A percentile compares a stretch with the other conserved stretches of the same genome.
Evolutionary conservation across 1,140 invertebrate genomes (phyloP).

Genomic region (Zaprionus vittiger): DNA sequence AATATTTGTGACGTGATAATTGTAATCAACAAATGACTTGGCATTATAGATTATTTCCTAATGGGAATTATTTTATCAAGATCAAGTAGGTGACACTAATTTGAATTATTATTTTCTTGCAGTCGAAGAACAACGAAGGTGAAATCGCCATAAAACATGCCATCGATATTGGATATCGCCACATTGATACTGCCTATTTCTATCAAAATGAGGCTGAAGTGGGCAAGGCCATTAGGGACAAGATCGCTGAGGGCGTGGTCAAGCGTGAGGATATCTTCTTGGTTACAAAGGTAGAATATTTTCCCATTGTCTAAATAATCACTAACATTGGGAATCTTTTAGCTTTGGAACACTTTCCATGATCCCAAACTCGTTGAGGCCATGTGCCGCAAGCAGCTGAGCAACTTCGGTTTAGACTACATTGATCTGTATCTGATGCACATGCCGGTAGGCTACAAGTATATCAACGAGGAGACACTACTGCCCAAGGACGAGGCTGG

Average conservation of each 20-base stretch:
- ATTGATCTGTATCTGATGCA: constrained; percentile 91
- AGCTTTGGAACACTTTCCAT: constrained; percentile 85
- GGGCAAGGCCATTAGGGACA: constrained; percentile 88
- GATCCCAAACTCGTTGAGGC: constrained; percentile 83
- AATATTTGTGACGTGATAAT: not conserved
- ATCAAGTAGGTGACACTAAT: not conserved
- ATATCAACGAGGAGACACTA: constrained; percentile 69
- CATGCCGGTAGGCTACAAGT: constrained; percentile 87
- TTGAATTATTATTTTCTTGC: constrained; percentile 14
- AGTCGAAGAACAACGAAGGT: constrained; percentile 88
- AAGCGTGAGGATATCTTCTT: constrained; percentile 94
- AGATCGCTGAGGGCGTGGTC: constrained; percentile 87
- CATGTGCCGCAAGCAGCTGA: constrained; percentile 86
- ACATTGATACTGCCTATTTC: constrained; percentile 92
- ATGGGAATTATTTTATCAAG: not conserved
- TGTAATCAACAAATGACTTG: not conserved
- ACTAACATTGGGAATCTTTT: not conserved
- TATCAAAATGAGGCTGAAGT: constrained; percentile 92
- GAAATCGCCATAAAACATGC: constrained; percentile 88
- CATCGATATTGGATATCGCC: constrained; percentile 91
- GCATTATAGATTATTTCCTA: not conserved
- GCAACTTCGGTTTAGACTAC: constrained; percentile 87
- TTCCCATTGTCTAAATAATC: not conserved
- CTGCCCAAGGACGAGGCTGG: constrained; percentile 84
- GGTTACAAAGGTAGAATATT: constrained; percentile 88